These are phyloP conservation scores for Taurulus bubalis DNA, from an alignment of 2,113 vertebrate genomes.

Conservation along the genomic window DNA sequence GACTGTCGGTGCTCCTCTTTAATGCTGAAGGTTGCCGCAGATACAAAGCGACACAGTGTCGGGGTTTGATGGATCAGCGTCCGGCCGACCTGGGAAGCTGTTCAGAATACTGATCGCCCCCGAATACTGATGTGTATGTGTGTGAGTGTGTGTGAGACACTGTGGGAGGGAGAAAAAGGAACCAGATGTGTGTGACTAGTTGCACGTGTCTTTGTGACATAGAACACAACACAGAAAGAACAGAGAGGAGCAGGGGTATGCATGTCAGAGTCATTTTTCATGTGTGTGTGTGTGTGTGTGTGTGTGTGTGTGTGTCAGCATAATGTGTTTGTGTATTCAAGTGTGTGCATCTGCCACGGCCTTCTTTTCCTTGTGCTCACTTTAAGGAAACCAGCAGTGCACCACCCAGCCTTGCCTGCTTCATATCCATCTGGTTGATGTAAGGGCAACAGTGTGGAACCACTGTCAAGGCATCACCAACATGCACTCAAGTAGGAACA, in stretches of 20 bases:
- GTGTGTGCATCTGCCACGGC: constrained; percentile 48
- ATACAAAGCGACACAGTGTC: constrained; percentile 75
- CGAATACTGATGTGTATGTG: constrained; percentile 62
- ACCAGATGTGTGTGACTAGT: constrained; percentile 23
- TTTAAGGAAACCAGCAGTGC: constrained; percentile 43
- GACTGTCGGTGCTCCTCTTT: constrained; percentile 55
- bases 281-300: background rate
- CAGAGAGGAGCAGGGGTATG: constrained; percentile 18
- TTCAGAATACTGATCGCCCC: constrained; percentile 69
- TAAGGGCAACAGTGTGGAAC: constrained; percentile 63
- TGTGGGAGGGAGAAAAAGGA: constrained; percentile 16
- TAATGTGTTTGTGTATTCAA: constrained; percentile 39
- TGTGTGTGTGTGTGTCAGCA: background rate
- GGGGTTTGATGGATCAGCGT: constrained; percentile 78
- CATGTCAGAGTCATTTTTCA: constrained; percentile 42
- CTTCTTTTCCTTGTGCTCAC: constrained; percentile 57
- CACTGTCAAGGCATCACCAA: constrained; percentile 40
- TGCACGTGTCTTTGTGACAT: constrained; percentile 36
- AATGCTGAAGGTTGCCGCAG: constrained; percentile 70
- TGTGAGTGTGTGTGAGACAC: constrained; percentile 13
- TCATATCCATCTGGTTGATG: constrained; percentile 61
- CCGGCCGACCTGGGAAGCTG: constrained; percentile 69
- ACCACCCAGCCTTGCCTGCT: constrained; percentile 30
- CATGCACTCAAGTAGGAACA: constrained; percentile 45
- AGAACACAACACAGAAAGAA: constrained; percentile 15